phyloP scores from a whole-genome alignment of 1,140 invertebrate genomes.

The Drosophila tsacasi region DNA sequence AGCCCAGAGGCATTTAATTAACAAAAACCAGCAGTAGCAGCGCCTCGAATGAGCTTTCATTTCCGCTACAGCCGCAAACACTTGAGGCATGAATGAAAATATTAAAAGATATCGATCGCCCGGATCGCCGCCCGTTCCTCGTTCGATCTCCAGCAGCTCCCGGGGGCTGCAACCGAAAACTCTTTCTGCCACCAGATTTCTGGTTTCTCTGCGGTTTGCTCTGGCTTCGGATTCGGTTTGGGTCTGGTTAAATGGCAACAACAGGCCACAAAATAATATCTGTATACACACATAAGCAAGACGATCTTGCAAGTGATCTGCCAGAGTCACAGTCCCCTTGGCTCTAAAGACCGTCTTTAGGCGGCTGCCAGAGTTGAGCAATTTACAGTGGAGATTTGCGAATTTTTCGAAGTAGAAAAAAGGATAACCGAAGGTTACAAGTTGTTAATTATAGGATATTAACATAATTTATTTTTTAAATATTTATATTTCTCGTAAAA shows the following conservation, averaged over 20 bases:
- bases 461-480: no score
- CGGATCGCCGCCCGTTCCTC: constrained; percentile 3
- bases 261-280: constrained; percentile 51
- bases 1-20: constrained; percentile 73
- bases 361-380: constrained; percentile 24
- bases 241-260: constrained; percentile 26
- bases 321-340: constrained; percentile 12
- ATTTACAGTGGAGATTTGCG: constrained; percentile 18
- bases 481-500: no score
- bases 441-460: no score
- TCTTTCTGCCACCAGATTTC: constrained; percentile 48
- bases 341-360: constrained; percentile 50
- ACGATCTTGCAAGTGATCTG: constrained; percentile 49
- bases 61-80: constrained; percentile 67
- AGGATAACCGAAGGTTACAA: background rate
- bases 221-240: background rate
- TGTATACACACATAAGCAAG: constrained; percentile 54
- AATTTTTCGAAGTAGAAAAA: background rate
- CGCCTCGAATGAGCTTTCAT: constrained; percentile 70
- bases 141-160: constrained; percentile 40
- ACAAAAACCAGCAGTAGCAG: constrained; percentile 63
- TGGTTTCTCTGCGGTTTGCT: constrained; percentile 42
- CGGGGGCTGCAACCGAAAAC: constrained; percentile 40
- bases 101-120: constrained; percentile 79
- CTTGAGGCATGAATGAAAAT: constrained; percentile 76